Evolutionary conservation across 1,140 invertebrate species (phyloP).

Genomic region (Lycorma delicatula): DNA sequence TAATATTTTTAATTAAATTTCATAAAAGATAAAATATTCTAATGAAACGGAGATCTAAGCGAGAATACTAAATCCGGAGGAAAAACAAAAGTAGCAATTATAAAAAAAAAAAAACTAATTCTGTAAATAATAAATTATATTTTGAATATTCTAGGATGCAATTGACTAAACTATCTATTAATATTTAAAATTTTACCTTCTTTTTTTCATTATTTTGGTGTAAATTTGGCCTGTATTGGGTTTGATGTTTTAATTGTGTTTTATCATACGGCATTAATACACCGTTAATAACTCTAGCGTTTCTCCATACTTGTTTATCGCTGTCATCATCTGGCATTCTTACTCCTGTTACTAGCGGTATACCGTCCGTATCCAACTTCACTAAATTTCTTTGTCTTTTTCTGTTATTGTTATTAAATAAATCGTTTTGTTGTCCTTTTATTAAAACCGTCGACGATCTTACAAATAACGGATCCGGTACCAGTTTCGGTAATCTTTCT

Average conservation of each 20-base stretch:
- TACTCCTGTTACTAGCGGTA: slow-evolving; percentile 68
- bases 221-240: not conserved
- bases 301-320: slow-evolving; percentile 74
- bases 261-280: slow-evolving; percentile 46
- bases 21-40: too few relatives aligned
- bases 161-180: too few relatives aligned
- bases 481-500: slow-evolving; percentile 14
- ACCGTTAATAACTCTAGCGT: slow-evolving; percentile 76
- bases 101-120: too few relatives aligned
- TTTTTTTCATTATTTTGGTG: slow-evolving; percentile 14
- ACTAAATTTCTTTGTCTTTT: slow-evolving; percentile 46
- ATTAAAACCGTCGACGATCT: slow-evolving; percentile 50
- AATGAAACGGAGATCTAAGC: too few relatives aligned
- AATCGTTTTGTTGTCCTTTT: slow-evolving; percentile 43
- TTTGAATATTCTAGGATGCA: too few relatives aligned
- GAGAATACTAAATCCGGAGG: too few relatives aligned
- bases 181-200: slow-evolving; percentile 7
- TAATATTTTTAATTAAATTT: too few relatives aligned
- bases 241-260: slow-evolving; percentile 10
- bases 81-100: too few relatives aligned
- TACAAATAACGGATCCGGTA: slow-evolving; percentile 57
- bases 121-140: too few relatives aligned
- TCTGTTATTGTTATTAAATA: slow-evolving; percentile 34
- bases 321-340: slow-evolving; percentile 72
- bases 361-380: slow-evolving; percentile 56